A percentile compares a stretch with the other conserved stretches of the same genome.
phyloP scores from a whole-genome alignment of 2,888 invertebrate species.

The Quadroppia sp. region DNA sequence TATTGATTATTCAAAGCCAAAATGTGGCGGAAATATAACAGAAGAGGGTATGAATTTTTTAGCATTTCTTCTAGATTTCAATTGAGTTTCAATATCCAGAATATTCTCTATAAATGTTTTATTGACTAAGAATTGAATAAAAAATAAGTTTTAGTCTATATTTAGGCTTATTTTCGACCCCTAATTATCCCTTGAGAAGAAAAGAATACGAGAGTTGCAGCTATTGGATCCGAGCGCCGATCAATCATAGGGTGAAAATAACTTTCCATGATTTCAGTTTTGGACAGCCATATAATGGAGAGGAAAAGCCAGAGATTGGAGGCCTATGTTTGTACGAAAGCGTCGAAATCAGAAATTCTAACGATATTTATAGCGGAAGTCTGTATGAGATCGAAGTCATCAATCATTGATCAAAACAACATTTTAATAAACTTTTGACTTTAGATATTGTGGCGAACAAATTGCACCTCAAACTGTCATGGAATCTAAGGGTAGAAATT shows the following conservation, averaged over 20 bases:
- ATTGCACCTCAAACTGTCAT: conserved; percentile 44
- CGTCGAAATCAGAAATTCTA: conserved; percentile 7
- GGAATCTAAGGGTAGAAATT: conserved; percentile 43
- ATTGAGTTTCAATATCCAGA: no score
- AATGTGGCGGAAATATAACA: conserved; percentile 47
- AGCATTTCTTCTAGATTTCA: not conserved
- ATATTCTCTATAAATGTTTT: no score
- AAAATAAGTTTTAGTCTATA: not conserved
- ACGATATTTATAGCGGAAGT: conserved; percentile 1
- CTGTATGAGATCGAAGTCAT: conserved; percentile 1
- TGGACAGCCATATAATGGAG: not conserved
- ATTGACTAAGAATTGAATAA: not conserved
- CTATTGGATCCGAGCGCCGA: conserved; percentile 45
- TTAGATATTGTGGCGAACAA: conserved; percentile 45
- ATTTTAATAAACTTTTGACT: conserved; percentile 16
- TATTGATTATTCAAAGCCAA: conserved; percentile 41
- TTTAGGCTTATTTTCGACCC: conserved; percentile 44
- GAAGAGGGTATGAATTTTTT: conserved; percentile 36
- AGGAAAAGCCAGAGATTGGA: not conserved
- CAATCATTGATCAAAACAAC: not conserved
- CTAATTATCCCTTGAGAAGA: conserved; percentile 45
- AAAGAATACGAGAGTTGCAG: conserved; percentile 44
- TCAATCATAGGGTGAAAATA: not conserved
- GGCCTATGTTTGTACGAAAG: conserved; percentile 22
- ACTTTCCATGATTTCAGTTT: conserved; percentile 35